These are phyloP conservation scores for Hypomecis atomaria DNA, from an alignment of 2,888 invertebrate species.

Conservation along the genomic window DNA sequence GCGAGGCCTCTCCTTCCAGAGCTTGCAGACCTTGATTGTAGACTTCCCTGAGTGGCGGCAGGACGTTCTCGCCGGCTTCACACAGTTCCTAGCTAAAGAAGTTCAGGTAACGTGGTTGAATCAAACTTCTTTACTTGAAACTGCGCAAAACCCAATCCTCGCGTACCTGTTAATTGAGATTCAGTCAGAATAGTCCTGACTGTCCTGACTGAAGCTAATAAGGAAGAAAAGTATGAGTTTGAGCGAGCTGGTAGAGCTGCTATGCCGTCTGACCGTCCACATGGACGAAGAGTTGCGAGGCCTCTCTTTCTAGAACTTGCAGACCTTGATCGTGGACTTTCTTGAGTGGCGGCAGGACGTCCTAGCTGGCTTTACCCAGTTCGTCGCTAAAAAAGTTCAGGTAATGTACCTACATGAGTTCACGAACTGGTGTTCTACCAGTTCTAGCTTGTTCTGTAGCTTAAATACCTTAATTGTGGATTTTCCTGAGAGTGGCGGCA, in stretches of 20 bases:
- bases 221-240: conserved; percentile 98
- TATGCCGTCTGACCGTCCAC: conserved; percentile 97
- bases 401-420: too few species aligned
- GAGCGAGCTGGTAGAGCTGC: conserved; percentile 96
- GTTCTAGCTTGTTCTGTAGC: too few species aligned
- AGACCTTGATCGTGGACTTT: conserved; percentile 97
- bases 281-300: conserved; percentile 99
- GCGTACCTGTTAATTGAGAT: too few species aligned
- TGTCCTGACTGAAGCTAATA: too few species aligned
- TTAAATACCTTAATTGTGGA: conserved; percentile 97
- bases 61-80: conserved; percentile 96
- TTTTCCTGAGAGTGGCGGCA: conserved; percentile 99
- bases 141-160: too few species aligned
- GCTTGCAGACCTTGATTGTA: conserved; percentile 96
- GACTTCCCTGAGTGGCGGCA: conserved; percentile 99
- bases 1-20: conserved; percentile 96
- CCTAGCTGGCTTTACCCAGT: conserved; percentile 96
- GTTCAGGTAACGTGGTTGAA: conserved; percentile 89
- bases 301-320: conserved; percentile 96
- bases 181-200: too few species aligned
- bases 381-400: conserved; percentile 95
- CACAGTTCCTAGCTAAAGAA: conserved; percentile 97
- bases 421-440: too few species aligned
- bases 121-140: too few species aligned
- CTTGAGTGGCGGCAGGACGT: conserved; percentile 99